Percentiles rank a stretch among this genome's conserved stretches.
These are phyloP conservation scores for Apis dorsata DNA, from an alignment of 1,140 invertebrate species.

Conservation along the genomic window DNA sequence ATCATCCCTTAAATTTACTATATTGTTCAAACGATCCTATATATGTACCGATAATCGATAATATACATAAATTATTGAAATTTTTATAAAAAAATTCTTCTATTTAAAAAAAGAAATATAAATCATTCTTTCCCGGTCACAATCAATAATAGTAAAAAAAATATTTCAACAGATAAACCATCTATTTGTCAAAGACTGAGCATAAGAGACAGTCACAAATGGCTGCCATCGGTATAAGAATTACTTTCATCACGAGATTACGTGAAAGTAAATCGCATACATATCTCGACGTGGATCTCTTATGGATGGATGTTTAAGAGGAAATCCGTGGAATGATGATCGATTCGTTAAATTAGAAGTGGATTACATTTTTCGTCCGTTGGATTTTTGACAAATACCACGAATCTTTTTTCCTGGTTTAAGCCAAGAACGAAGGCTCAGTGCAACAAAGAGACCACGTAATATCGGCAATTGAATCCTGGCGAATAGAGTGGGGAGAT, in stretches of 20 bases:
- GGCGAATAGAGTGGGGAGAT: conserved; percentile 55
- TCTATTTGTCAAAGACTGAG: not conserved
- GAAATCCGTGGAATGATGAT: conserved; percentile 28
- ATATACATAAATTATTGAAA: too few species aligned
- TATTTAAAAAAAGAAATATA: not conserved
- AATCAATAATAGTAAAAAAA: not conserved
- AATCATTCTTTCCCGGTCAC: not conserved
- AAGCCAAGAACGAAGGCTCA: conserved; percentile 35
- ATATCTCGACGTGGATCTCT: not conserved
- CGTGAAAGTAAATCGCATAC: not conserved
- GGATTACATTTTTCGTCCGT: conserved; percentile 41
- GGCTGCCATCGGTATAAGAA: not conserved
- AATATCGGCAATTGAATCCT: conserved; percentile 65
- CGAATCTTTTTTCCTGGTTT: conserved; percentile 45
- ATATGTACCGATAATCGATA: too few species aligned
- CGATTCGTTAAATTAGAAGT: conserved; percentile 33
- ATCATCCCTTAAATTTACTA: too few species aligned
- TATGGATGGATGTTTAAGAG: not conserved
- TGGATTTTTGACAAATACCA: conserved; percentile 54
- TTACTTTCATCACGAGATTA: not conserved
- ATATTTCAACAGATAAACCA: not conserved
- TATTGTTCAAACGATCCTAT: too few species aligned
- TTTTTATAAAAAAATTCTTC: too few species aligned
- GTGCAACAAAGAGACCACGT: conserved; percentile 55
- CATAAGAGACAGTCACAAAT: not conserved